Percentiles rank a stretch among this genome's conserved stretches.
Evolutionary conservation across 2,888 invertebrate species (phyloP).

Genomic region (Polydesmus complanatus): DNA sequence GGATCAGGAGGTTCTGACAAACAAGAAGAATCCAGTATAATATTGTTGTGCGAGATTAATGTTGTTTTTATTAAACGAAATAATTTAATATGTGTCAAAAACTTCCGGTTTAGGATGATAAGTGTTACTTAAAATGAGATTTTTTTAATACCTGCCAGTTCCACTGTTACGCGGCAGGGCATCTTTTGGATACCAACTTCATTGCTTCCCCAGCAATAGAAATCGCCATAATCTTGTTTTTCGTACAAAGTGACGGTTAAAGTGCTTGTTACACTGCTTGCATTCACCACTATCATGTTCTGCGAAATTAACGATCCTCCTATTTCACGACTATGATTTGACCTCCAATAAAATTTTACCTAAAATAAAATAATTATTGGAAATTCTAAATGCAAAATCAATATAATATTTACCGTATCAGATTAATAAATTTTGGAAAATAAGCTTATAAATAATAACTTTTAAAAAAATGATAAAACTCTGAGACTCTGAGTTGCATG

Average conservation of each 20-base stretch:
- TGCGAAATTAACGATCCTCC: no score
- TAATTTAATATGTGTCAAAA: no score
- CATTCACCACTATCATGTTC: no score
- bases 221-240: conserved; percentile 13
- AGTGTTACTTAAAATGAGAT: not conserved
- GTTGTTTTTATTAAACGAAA: not conserved
- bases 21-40: no score
- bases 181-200: conserved; percentile 12
- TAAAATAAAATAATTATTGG: no score
- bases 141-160: conserved; percentile 7
- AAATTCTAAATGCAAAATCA: no score
- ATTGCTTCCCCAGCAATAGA: conserved; percentile 15
- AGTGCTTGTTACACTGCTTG: conserved; percentile 3
- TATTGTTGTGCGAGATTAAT: no score
- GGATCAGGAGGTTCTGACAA: conserved; percentile 81
- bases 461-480: no score
- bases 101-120: no score
- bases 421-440: not conserved
- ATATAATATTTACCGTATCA: no score
- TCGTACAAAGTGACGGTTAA: conserved; percentile 10
- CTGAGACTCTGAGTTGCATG: no score
- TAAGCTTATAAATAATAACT: no score
- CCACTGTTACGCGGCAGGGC: conserved; percentile 14
- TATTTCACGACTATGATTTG: conserved; percentile 6
- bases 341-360: conserved; percentile 13